Conservation (phyloP, 2,888 invertebrate genomes). For the Argyra leucocephala region DNA sequence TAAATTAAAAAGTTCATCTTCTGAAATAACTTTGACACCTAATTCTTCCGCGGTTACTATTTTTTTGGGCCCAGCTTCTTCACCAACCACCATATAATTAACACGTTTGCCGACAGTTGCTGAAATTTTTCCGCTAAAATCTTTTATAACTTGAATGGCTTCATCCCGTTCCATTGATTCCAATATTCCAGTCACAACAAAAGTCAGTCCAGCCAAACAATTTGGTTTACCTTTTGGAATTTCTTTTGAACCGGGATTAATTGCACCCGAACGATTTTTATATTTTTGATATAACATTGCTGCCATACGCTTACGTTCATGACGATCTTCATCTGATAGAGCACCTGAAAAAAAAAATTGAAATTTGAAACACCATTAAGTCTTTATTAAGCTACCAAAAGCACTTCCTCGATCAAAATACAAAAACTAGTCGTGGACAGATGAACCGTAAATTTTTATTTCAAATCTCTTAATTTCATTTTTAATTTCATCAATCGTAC, state of each 20-base stretch:
- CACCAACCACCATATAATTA: slow-evolving; percentile 72
- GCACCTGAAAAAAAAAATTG: slow-evolving; percentile 26
- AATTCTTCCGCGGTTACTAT: slow-evolving; percentile 62
- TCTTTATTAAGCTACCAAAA: no score
- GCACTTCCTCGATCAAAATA: no score
- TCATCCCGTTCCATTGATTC: slow-evolving; percentile 82
- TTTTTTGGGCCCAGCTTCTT: slow-evolving; percentile 79
- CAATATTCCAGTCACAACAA: slow-evolving; percentile 74
- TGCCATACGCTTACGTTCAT: slow-evolving; percentile 56
- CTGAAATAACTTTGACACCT: slow-evolving; percentile 63
- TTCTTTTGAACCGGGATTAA: slow-evolving; percentile 71
- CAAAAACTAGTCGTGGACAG: no score
- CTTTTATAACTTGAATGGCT: slow-evolving; percentile 59
- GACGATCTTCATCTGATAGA: slow-evolving; percentile 53
- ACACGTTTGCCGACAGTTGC: slow-evolving; percentile 66
- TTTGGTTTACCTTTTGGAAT: slow-evolving; percentile 68
- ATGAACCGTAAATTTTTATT: no score
- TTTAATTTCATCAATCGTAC: no score
- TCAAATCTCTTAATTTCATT: no score
- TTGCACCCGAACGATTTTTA: slow-evolving; percentile 66
- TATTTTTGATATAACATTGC: slow-evolving; percentile 64
- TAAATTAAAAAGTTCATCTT: slow-evolving; percentile 74
- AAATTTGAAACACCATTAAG: no score
- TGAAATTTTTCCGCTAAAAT: slow-evolving; percentile 72
- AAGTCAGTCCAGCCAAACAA: slow-evolving; percentile 61